These are phyloP conservation scores for Gambelia wislizenii DNA, from an alignment of 2,797 vertebrate species.

Conservation along the genomic window DNA sequence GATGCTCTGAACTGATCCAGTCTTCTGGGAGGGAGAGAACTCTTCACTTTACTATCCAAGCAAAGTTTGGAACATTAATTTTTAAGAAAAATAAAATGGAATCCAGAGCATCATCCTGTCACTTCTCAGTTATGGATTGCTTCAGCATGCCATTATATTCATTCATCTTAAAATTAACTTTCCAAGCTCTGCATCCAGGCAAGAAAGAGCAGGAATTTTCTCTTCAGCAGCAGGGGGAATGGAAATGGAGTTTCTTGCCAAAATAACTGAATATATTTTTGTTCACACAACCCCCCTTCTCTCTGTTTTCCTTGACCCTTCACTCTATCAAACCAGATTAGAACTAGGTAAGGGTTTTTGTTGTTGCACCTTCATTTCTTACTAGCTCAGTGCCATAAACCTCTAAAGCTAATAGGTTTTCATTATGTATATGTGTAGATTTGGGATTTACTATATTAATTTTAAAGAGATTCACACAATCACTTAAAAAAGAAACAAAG, in stretches of 20 bases:
- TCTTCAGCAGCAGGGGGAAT: not conserved
- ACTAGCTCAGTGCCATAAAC: not conserved
- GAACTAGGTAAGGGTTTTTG: not conserved
- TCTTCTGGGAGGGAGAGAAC: not conserved
- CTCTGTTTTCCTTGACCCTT: not conserved
- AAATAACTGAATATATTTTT: not conserved
- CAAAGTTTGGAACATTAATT: not conserved
- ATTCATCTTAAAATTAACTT: not conserved
- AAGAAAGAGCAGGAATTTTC: not conserved
- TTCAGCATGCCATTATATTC: not conserved
- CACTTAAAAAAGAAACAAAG: not conserved
- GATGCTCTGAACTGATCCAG: not conserved
- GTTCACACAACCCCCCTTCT: not conserved
- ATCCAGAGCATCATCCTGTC: not conserved
- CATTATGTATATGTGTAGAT: not conserved
- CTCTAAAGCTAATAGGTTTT: slow-evolving; percentile 3
- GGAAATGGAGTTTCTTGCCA: not conserved
- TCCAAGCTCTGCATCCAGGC: not conserved
- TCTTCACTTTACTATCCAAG: not conserved
- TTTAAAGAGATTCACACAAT: not conserved
- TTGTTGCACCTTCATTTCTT: slow-evolving; percentile 1
- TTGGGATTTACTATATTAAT: not conserved
- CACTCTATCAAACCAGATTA: slow-evolving; percentile 13
- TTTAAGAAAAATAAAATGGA: not conserved
- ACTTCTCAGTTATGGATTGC: not conserved